These are phyloP conservation scores for Eriosoma lanigerum DNA, from an alignment of 1,140 invertebrate genomes.

Conservation along the genomic window DNA sequence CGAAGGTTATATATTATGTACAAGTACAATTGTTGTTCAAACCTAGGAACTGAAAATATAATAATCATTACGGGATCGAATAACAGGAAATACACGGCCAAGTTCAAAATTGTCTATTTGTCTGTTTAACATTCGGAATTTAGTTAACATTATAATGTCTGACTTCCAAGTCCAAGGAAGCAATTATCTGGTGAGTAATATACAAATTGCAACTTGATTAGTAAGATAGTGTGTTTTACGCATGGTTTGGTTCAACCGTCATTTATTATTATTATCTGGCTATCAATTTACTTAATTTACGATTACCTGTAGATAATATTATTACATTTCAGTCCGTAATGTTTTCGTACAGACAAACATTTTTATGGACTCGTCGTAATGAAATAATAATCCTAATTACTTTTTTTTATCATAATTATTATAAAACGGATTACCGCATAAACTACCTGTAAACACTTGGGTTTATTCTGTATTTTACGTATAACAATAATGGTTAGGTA, in stretches of 20 bases:
- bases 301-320: too few relatives aligned
- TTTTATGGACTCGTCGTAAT: too few relatives aligned
- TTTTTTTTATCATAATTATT: too few relatives aligned
- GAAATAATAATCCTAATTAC: too few relatives aligned
- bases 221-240: neutral
- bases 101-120: constrained; percentile 11
- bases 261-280: neutral
- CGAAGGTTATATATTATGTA: too few relatives aligned
- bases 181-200: neutral
- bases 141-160: neutral
- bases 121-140: neutral
- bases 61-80: constrained; percentile 17
- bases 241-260: constrained; percentile 1
- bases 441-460: too few relatives aligned
- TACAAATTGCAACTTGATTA: neutral
- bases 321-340: too few relatives aligned
- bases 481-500: too few relatives aligned
- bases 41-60: constrained; percentile 20
- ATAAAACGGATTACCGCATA: neutral
- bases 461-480: too few relatives aligned
- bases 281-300: neutral
- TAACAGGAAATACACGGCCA: constrained; percentile 21
- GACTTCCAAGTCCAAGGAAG: constrained; percentile 23
- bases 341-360: too few relatives aligned
- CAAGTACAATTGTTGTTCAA: neutral